Base-by-base conservation (phyloP, 2,113 vertebrate species). In the Myrmecobius fasciatus region DNA sequence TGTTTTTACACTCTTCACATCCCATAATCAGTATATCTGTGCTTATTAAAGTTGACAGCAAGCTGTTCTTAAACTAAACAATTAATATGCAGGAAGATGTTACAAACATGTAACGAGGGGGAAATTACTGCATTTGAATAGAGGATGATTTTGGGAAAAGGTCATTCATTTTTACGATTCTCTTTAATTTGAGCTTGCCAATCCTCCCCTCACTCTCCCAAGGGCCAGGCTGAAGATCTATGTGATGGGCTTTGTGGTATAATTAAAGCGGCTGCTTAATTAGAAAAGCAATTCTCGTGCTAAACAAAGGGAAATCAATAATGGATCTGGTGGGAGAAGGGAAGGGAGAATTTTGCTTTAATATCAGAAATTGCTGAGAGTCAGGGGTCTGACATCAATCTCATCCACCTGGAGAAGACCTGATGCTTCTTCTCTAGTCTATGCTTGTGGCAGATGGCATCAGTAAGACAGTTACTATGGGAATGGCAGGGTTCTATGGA, bases 221-320 rank as follows among this genome's bases (percentile, higher is more conserved):
- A 8, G n/a, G 96, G 97, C 97, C 89, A 94, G 91, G 95, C 97
- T 96, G 98, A 96, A 97, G 97, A 98, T 97, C 98, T 96, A 94
- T 92, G 89, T 97, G 96, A 92, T 90, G 95, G 0, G 91, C 96
- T 98, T 96, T 95, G 96, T 96, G 96, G 96, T 94, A 95, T 98
- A 98, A 98, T 98, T 98, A 98, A 98, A 98, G 96, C 93, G 91
- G 60, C 96, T 96, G 90, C 95, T 97, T 98, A 98, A 98, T 98
- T 97, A 98, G 98, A 97, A 98, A 98, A 93, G 54, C 95, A 91
- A 43, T 52, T 97, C 83, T 91, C 94, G 95, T 91, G 20, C 96
- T 95, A 97, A 98, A 98, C 96, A 98, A 97, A 97, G 97, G 94
- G 95, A 93, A 97, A 97, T 98, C 98, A 92, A 97, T 97, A 97